These are phyloP conservation scores for Lasioglossum baleicum DNA, from an alignment of 1,140 invertebrate genomes.

Conservation along the genomic window DNA sequence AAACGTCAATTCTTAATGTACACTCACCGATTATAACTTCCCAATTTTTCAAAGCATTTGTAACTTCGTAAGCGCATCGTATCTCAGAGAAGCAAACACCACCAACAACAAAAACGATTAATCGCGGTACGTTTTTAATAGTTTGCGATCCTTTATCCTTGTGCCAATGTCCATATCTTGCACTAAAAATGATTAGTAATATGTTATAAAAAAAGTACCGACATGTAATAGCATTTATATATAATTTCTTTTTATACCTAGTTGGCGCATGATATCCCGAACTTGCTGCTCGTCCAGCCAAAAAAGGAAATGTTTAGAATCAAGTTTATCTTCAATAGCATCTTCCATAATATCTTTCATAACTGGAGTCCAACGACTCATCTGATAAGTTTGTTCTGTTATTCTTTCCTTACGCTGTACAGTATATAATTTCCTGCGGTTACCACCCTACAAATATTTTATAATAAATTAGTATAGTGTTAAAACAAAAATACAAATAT, in stretches of 20 bases:
- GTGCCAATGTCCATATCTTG: constrained; percentile 99
- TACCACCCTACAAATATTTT: constrained; percentile 85
- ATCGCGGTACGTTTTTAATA: constrained; percentile 96
- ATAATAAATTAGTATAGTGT: too few relatives aligned
- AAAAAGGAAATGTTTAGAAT: constrained; percentile 97
- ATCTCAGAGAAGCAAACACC: constrained; percentile 98
- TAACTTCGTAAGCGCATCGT: constrained; percentile 98
- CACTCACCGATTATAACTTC: constrained; percentile 96
- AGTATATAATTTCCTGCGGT: constrained; percentile 91
- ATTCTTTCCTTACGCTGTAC: constrained; percentile 96
- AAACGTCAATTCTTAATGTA: neutral
- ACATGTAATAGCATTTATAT: too few relatives aligned
- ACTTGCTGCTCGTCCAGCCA: constrained; percentile 92
- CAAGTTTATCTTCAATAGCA: constrained; percentile 98
- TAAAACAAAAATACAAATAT: too few relatives aligned
- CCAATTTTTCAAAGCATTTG: constrained; percentile 97
- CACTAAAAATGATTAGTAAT: constrained; percentile 86
- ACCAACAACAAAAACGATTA: constrained; percentile 98
- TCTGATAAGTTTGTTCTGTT: constrained; percentile 99
- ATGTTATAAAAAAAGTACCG: too few relatives aligned
- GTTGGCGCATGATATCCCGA: constrained; percentile 94
- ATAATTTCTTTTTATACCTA: constrained; percentile 81
- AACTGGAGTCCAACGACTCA: constrained; percentile 99
- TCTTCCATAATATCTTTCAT: constrained; percentile 99
- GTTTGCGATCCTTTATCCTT: constrained; percentile 96